Evolutionary conservation across 2,797 vertebrate genomes (phyloP), one percentile per base, ranked within the genome.

Genomic region (Anguilla megastoma): DNA sequence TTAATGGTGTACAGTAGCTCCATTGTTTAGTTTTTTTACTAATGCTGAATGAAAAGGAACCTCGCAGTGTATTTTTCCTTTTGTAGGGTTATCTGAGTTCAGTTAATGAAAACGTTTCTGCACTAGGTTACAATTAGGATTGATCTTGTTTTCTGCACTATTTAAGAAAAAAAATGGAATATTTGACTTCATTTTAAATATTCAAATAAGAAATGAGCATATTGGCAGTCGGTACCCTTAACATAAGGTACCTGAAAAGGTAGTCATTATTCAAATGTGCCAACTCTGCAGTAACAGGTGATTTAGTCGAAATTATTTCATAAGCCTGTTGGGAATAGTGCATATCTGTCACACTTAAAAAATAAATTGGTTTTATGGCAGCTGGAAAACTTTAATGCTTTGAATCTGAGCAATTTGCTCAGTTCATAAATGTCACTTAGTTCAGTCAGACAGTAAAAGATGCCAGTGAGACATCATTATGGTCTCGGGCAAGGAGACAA

Each of bases 401-500:
- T 83, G 50, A 82, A 82, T 82, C 79, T 27, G 8, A 85, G 58
- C 41, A 84, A 89, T 83, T 84, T 45, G 48, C 41, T 87, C 84
- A 52, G 86, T 56, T 63, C 41, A 52, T 86, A 86, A 87, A 60
- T 30, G 79, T 63, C 54, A 85, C 74, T 83, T 86, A 84, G 90
- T 85, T 88, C 69, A 24, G 21, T 88, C 69, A 24, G 12, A 74
- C 2, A 84, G 87, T 80, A 30, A 89, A 87, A 79, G 63, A 33
- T 10, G 30, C 66, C 30, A 79, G 36, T 27, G 27, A 30, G 58
- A 83, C 66, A 45, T 85, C 52, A 14, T 54, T 84, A 86, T 84
- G 87, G 86, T 86, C 89, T 89, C 87, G 80, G 86, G 87, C 82
- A 85, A 86, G 86, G 84, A 87, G 76, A 86, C 88, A 84, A 5